These are phyloP conservation scores for Cryptus armator DNA, from an alignment of 2,888 invertebrate species.

Conservation along the genomic window DNA sequence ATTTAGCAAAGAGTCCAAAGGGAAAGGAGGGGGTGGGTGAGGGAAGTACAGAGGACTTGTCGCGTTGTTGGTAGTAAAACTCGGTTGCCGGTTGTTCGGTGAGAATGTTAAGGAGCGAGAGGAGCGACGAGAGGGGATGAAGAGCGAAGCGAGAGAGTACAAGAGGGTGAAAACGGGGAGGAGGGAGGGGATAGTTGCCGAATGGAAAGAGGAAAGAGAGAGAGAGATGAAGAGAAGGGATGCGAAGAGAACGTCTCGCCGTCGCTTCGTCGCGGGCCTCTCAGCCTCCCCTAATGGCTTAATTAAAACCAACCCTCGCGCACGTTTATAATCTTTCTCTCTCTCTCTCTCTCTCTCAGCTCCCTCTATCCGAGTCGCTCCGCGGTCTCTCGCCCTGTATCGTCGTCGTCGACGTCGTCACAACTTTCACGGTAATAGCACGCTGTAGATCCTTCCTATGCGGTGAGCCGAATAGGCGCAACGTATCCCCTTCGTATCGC, in stretches of 20 bases:
- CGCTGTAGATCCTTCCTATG: conserved; percentile 15
- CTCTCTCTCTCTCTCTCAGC: conserved; percentile 7
- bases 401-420: conserved; percentile 40
- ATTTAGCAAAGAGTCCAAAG: conserved; percentile 78
- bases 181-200: conserved; percentile 46
- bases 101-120: conserved; percentile 51
- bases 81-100: conserved; percentile 43
- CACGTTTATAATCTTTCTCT: conserved; percentile 51
- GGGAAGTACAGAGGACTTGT: conserved; percentile 48
- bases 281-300: conserved; percentile 84
- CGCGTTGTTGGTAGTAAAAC: conserved; percentile 50
- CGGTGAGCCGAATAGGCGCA: conserved; percentile 1
- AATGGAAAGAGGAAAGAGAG: conserved; percentile 44
- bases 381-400: conserved; percentile 40
- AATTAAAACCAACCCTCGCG: conserved; percentile 84
- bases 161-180: conserved; percentile 15
- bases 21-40: conserved; percentile 62
- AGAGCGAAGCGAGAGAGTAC: conserved; percentile 23
- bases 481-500: neutral
- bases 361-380: conserved; percentile 49
- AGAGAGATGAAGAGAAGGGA: conserved; percentile 28
- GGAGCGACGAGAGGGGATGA: conserved; percentile 53
- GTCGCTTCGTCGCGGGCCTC: conserved; percentile 75
- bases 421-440: conserved; percentile 45
- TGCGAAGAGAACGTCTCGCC: conserved; percentile 67